Evolutionary conservation across 2,888 invertebrate species (phyloP), one percentile per base, ranked within the genome.

Genomic region (Nemotelus nigrinus): DNA sequence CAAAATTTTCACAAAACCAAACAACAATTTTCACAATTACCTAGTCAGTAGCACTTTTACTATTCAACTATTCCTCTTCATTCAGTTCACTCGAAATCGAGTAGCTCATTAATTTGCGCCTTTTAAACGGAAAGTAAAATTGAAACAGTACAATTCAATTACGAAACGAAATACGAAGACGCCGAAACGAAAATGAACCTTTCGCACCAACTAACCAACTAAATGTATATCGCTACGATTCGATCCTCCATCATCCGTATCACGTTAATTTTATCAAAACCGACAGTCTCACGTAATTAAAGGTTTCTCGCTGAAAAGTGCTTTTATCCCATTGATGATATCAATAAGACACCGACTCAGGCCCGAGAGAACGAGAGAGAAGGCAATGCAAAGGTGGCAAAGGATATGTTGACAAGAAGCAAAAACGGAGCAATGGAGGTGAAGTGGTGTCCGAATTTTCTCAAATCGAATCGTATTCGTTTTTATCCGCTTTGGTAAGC

Each of bases 201-300:
- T 53, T 43, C 10, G 25, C 63, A 25, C 25, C 25, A 25, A 25
- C 25, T 25, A 25, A 25, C 25, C 25, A 25, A 25, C 25, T 25
- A 25, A 25, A 25, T 25, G 25, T 25, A 25, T 25, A 25, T 25
- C 25, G 25, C 25, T 25, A 25, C 43, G 7, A 63, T 63, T 63
- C 63, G 63, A 41, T 55, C 70, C 60, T 48, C 41, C 63, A 63
- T 74, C 63, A 39, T 63, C 74, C 39, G 39, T 74, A 74, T 74
- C 74, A 48, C 74, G 39, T 74, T 74, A 74, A 74, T 74, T 60
- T 74, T 74, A 74, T 74, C 74, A 74, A 74, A 74, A 74, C 74
- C 63, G 60, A 74, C 74, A 63, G 50, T 60, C 74, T 47, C 63
- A 74, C 74, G 60, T 74, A 74, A 74, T 74, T 74, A 74, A 74